Evolutionary conservation across 2,888 invertebrate species (phyloP).

Genomic region (Psylliodes chrysocephalus): DNA sequence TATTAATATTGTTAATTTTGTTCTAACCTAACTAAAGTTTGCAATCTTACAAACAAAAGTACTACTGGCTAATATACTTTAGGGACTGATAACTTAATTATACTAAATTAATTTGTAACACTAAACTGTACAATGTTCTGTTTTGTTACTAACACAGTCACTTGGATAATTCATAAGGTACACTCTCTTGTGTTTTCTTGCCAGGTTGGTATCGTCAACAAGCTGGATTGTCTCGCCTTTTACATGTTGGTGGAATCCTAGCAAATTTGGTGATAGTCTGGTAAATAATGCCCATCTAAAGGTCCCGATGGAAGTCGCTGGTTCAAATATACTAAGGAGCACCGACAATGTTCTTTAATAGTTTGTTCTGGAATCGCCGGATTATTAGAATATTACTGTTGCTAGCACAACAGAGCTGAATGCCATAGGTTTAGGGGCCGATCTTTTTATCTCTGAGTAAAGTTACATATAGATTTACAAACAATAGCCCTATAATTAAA

Average conservation of each 20-base stretch:
- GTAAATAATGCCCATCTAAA: background rate
- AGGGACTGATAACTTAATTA: too few species aligned
- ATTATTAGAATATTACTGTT: background rate
- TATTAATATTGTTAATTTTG: too few species aligned
- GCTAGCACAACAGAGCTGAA: background rate
- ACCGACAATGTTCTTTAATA: background rate
- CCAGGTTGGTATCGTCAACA: background rate
- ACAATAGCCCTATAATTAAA: too few species aligned
- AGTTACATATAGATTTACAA: too few species aligned
- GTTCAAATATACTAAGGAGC: background rate
- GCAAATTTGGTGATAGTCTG: background rate
- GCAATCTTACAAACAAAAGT: too few species aligned
- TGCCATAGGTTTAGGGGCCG: background rate
- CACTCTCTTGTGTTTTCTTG: background rate
- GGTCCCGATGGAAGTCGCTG: background rate
- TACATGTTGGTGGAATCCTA: background rate
- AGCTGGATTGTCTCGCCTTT: background rate
- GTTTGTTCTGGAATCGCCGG: background rate
- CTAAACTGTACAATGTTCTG: too few species aligned
- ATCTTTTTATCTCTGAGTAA: too few species aligned
- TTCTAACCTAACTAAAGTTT: too few species aligned
- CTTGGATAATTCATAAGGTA: background rate
- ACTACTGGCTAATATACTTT: too few species aligned
- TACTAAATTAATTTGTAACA: too few species aligned
- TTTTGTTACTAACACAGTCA: background rate